Percentiles rank a stretch among this genome's conserved stretches.
phyloP scores from a whole-genome alignment of 2,888 invertebrate species.

The Ormyrus rosae region DNA sequence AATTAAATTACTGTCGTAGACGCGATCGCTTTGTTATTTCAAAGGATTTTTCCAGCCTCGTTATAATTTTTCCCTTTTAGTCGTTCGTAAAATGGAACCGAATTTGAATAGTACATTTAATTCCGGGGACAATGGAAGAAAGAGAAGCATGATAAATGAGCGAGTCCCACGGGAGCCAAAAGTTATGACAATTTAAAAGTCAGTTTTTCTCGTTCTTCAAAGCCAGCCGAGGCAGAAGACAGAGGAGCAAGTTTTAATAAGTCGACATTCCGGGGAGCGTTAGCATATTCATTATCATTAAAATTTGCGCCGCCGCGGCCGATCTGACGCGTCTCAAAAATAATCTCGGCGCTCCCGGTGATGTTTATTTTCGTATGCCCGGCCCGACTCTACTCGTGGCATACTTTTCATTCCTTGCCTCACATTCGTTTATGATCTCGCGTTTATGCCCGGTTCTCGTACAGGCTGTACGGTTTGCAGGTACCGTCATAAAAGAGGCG shows the following conservation, averaged over 20 bases:
- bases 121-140: constrained; percentile 31
- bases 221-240: background rate
- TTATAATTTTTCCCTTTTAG: constrained; percentile 15
- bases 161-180: constrained; percentile 45
- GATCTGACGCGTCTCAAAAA: constrained; percentile 1
- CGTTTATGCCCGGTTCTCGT: background rate
- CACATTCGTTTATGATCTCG: background rate
- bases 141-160: constrained; percentile 30
- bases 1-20: background rate
- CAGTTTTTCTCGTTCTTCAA: constrained; percentile 49
- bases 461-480: background rate
- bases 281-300: constrained; percentile 51
- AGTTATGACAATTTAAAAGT: constrained; percentile 62
- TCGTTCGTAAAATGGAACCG: constrained; percentile 8
- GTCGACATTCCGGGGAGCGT: constrained; percentile 33
- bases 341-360: background rate
- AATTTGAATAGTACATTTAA: constrained; percentile 34
- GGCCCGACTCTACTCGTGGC: background rate
- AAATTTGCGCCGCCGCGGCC: background rate
- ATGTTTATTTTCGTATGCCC: background rate
- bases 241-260: constrained; percentile 50
- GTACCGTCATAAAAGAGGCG: constrained; percentile 19
- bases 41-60: background rate
- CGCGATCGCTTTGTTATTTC: background rate
- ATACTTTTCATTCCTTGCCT: background rate